These are phyloP conservation scores for Apotomis betuletana DNA, from an alignment of 2,888 invertebrate genomes.

Conservation along the genomic window DNA sequence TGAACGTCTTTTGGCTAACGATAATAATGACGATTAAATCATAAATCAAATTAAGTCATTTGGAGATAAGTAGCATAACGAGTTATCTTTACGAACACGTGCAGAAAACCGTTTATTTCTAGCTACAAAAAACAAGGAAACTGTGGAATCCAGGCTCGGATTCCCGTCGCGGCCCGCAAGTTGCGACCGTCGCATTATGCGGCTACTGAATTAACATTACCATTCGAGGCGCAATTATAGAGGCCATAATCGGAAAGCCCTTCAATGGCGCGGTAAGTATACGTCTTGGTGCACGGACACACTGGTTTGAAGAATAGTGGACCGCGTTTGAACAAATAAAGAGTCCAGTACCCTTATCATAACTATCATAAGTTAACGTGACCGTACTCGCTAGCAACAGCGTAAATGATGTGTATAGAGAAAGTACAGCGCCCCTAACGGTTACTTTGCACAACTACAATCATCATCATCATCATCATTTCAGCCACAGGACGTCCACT, in stretches of 20 bases:
- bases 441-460: no score
- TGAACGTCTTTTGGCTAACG: no score
- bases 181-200: conserved; percentile 32
- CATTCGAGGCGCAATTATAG: conserved; percentile 61
- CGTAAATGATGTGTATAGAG: no score
- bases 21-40: no score
- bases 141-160: conserved; percentile 16
- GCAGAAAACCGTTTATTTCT: not conserved
- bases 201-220: conserved; percentile 66
- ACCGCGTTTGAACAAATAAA: conserved; percentile 1
- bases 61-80: no score
- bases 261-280: conserved; percentile 60
- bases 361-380: no score
- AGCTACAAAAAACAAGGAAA: conserved; percentile 1
- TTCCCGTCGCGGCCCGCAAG: conserved; percentile 8
- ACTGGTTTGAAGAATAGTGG: conserved; percentile 41
- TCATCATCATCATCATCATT: no score
- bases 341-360: no score
- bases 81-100: not conserved
- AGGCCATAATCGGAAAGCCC: conserved; percentile 61
- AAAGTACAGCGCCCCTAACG: no score
- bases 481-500: no score
- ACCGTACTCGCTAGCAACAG: no score
- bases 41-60: no score
- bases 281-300: conserved; percentile 51